Evolutionary conservation across 1,140 invertebrate species (phyloP), one percentile per base, ranked within the genome.

Genomic region (Littorina saxatilis): DNA sequence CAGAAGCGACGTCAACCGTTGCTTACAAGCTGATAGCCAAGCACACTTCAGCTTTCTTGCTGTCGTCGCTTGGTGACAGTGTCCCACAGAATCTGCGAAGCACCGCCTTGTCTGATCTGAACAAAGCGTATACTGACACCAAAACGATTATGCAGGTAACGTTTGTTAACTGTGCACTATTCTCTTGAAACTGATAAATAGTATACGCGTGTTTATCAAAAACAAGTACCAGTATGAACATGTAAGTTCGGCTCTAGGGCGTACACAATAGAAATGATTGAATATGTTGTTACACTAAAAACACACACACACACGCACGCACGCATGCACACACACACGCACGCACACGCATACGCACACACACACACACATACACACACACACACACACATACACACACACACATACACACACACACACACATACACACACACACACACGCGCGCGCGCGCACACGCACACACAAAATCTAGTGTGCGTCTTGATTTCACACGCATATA

Each of bases 1-100:
- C 83, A 20, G 84, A 84, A 35, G 80, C 86, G 23, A 81, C 79
- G 2, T 35, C 70, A 32, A 47, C 76, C 13, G 50, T 15, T 47
- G 84, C 86, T 13, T 79, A 86, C 61, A 40, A 43, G 1, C 55
- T 79, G 13, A 86, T 86, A 15, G 79, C 84, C 32, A 37, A 58
- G 3, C 72, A 84, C 32, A 73, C 79, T 35, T 77, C 50, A 4
- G 68, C 72, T 76, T 87, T 87, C 50, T 32, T 86, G 23, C 73
- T 79, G 37, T 79, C 75, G 3, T 82, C 83, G 20, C 47, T 83
- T 37, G 58, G 75, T 1, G n/a, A 32, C 17, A 3, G 72, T 20
- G 39, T 35, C 11, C 82, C 50, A 1, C 15, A 61, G 55, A 3
- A 61, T 66, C 27, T 29, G 20, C 32, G 17, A 39, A 43, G 58